Percentiles rank a stretch among this genome's conserved stretches.
Evolutionary conservation across 2,113 vertebrate species (phyloP).

Genomic region (Podilymbus podiceps): DNA sequence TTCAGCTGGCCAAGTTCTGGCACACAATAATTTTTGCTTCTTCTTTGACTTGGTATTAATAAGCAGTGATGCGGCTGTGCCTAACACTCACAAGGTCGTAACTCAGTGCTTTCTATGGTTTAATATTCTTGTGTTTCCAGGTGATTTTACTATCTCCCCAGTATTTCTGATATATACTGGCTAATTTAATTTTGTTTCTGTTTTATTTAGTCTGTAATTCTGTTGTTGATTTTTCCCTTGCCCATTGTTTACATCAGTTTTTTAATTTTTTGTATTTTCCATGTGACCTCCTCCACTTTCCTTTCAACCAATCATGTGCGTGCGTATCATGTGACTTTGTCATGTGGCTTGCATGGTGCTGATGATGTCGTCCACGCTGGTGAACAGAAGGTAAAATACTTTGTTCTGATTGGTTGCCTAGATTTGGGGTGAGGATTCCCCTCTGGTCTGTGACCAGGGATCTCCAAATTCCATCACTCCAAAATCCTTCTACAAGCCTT

Average conservation of each 20-base stretch:
- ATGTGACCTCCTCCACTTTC: slow-evolving; percentile 88
- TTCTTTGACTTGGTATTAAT: slow-evolving; percentile 47
- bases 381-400: slow-evolving; percentile 97
- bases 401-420: slow-evolving; percentile 84
- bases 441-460: not conserved
- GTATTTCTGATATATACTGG: slow-evolving; percentile 68
- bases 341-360: slow-evolving; percentile 96
- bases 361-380: slow-evolving; percentile 87
- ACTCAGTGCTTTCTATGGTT: slow-evolving; percentile 59
- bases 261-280: slow-evolving; percentile 94
- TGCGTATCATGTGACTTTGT: slow-evolving; percentile 96
- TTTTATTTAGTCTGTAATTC: slow-evolving; percentile 87
- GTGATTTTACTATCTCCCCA: slow-evolving; percentile 44
- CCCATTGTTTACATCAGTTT: slow-evolving; percentile 91
- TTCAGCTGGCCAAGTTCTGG: slow-evolving; percentile 16
- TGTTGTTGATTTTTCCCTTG: slow-evolving; percentile 83
- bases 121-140: slow-evolving; percentile 65
- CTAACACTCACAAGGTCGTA: slow-evolving; percentile 64
- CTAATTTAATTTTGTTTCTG: slow-evolving; percentile 77
- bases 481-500: not conserved
- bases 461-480: slow-evolving; percentile 28
- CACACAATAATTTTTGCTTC: not conserved
- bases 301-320: slow-evolving; percentile 92
- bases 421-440: slow-evolving; percentile 56
- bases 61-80: slow-evolving; percentile 36